phyloP scores from a whole-genome alignment of 2,888 invertebrate species.

The Agrochola macilenta region DNA sequence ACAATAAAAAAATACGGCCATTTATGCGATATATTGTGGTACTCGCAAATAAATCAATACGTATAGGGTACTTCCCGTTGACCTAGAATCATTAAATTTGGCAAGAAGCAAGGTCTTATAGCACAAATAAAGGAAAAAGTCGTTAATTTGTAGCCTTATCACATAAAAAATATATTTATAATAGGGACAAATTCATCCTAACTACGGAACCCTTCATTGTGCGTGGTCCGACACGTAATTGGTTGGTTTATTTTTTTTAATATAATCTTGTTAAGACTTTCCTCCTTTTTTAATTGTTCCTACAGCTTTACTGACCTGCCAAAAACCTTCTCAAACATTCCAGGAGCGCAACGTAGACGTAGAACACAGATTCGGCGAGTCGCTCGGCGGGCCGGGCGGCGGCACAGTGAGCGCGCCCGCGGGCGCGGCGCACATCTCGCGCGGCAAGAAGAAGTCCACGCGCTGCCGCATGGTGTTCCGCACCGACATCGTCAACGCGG shows the following conservation, averaged over 20 bases:
- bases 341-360: slow-evolving; percentile 98
- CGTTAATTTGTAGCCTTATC: too few species aligned
- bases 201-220: too few species aligned
- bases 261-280: background rate
- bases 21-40: too few species aligned
- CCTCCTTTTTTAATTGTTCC: background rate
- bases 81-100: too few species aligned
- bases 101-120: too few species aligned
- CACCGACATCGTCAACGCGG: slow-evolving; percentile 94
- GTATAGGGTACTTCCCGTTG: too few species aligned
- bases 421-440: slow-evolving; percentile 83
- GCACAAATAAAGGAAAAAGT: too few species aligned
- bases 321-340: background rate
- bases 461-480: slow-evolving; percentile 98
- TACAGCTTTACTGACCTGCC: background rate
- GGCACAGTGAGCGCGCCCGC: slow-evolving; percentile 72
- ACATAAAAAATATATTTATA: too few species aligned
- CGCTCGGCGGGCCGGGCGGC: slow-evolving; percentile 89
- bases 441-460: slow-evolving; percentile 98
- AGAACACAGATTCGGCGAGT: slow-evolving; percentile 94
- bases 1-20: too few species aligned
- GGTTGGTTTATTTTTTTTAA: background rate
- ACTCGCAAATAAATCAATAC: too few species aligned
- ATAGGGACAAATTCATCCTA: too few species aligned
- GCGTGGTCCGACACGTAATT: too few species aligned